Base-by-base conservation (phyloP, 1,140 invertebrate species). In the Brachionus plicatilis region DNA sequence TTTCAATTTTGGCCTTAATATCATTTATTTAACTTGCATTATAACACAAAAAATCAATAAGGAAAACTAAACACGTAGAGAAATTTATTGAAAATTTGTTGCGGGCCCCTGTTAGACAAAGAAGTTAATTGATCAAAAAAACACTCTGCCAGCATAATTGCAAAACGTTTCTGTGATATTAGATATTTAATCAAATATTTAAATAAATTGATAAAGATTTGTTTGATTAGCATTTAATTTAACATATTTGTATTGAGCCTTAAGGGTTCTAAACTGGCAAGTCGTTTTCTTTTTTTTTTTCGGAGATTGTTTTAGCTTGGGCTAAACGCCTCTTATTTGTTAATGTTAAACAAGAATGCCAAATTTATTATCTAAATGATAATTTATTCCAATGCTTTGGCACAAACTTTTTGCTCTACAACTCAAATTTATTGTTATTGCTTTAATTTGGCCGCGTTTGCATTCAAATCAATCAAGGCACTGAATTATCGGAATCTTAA, bases 111-210 rank as follows among this genome's bases (percentile, higher is more conserved):
- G 53, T 60, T 60, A 60, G 27, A 27, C 20, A 24, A 60, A 60
- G 17, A 60, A 60, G 20, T 60, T 60, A 60, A 60, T 60, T 60
- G 53, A 60, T 60, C 53, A 60, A 20, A 60, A 1, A 60, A 60
- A 60, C 53, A 60, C 53, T 60, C 7, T 24, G 53, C 53, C 8
- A 60, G n/a, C 11, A 60, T 60, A 60, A 56, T 56, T 56, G 53
- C 53, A 56, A 60, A 60, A 60, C 20, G 5, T n/a, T 60, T 60
- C 9, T 60, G 53, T 60, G 20, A 60, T 60, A 60, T 60, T 60
- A 60, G n/a, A 60, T 60, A 60, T 60, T 60, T 60, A 60, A 60
- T 60, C 53, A 60, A 60, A 60, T 60, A 60, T 60, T 60, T 60
- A 60, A 60, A 60, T 20, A 60, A 60, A 60, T 20, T 60, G 53